phyloP scores from a whole-genome alignment of 2,888 invertebrate genomes.

The Drepana falcataria region DNA sequence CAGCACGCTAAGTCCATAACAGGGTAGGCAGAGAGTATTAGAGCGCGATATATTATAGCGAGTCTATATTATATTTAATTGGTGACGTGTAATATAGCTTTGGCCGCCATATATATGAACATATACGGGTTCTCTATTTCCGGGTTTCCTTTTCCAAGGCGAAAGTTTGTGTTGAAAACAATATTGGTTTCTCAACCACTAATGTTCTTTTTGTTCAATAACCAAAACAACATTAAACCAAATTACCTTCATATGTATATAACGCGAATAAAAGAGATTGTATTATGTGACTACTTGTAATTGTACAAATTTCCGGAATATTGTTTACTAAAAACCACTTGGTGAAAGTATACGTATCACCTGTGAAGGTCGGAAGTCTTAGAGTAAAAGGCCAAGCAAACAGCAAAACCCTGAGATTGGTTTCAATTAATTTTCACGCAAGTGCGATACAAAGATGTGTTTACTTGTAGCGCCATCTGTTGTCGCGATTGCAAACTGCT shows the following conservation, averaged over 20 bases:
- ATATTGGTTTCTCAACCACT: not conserved
- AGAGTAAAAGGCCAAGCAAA: slow-evolving; percentile 35
- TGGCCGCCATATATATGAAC: too few relatives aligned
- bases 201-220: slow-evolving; percentile 3
- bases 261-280: slow-evolving; percentile 54
- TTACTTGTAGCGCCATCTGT: slow-evolving; percentile 43
- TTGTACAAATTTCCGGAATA: slow-evolving; percentile 52
- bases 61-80: too few relatives aligned
- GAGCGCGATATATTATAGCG: too few relatives aligned
- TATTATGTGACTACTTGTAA: slow-evolving; percentile 16
- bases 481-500: slow-evolving; percentile 1
- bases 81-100: too few relatives aligned
- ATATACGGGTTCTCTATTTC: too few relatives aligned
- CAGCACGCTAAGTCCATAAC: too few relatives aligned
- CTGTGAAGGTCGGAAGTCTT: slow-evolving; percentile 40
- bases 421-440: slow-evolving; percentile 15
- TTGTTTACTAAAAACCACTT: slow-evolving; percentile 49
- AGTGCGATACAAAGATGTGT: slow-evolving; percentile 5
- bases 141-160: not conserved
- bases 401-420: slow-evolving; percentile 10
- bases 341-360: slow-evolving; percentile 56
- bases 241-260: slow-evolving; percentile 50
- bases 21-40: too few relatives aligned
- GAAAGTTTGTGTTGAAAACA: slow-evolving; percentile 8
- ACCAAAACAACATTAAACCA: slow-evolving; percentile 20